Conservation (phyloP, 2,888 invertebrate genomes). For the Tetanocera ferruginea region DNA sequence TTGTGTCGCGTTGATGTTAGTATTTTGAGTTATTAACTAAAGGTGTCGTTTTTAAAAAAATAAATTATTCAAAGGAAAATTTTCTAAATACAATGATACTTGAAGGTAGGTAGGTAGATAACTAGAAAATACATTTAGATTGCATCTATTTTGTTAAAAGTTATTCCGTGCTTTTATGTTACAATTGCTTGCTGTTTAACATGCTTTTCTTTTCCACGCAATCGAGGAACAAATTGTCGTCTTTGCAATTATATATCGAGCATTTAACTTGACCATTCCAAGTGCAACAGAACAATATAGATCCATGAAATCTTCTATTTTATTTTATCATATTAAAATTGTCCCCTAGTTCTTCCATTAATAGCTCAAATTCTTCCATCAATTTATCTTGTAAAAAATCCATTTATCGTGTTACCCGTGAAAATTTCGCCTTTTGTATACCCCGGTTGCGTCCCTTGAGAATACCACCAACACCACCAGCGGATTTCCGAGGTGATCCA, state of each 20-base stretch:
- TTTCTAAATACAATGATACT: slow-evolving; percentile 11
- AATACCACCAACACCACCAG: slow-evolving; percentile 71
- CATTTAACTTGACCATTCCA: slow-evolving; percentile 23
- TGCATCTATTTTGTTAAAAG: background rate
- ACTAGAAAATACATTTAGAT: background rate
- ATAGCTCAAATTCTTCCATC: slow-evolving; percentile 37
- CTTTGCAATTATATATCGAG: slow-evolving; percentile 30
- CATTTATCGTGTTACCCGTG: slow-evolving; percentile 64
- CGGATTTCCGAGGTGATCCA: slow-evolving; percentile 68
- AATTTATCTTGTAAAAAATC: slow-evolving; percentile 14
- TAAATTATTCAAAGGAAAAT: slow-evolving; percentile 28
- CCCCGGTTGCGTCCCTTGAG: slow-evolving; percentile 81
- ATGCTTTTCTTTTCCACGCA: background rate
- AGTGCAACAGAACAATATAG: slow-evolving; percentile 9
- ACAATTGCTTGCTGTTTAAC: background rate
- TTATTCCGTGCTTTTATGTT: background rate
- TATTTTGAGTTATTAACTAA: slow-evolving; percentile 36
- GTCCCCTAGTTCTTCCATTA: slow-evolving; percentile 14
- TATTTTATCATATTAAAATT: background rate
- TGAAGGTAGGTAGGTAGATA: slow-evolving; percentile 4
- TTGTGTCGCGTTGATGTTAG: slow-evolving; percentile 30
- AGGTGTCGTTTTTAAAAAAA: slow-evolving; percentile 1
- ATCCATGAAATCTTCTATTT: background rate
- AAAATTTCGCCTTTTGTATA: slow-evolving; percentile 72
- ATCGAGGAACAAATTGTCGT: background rate